Conservation (phyloP, 2,113 vertebrate genomes). For the Centrocercus urophasianus region DNA sequence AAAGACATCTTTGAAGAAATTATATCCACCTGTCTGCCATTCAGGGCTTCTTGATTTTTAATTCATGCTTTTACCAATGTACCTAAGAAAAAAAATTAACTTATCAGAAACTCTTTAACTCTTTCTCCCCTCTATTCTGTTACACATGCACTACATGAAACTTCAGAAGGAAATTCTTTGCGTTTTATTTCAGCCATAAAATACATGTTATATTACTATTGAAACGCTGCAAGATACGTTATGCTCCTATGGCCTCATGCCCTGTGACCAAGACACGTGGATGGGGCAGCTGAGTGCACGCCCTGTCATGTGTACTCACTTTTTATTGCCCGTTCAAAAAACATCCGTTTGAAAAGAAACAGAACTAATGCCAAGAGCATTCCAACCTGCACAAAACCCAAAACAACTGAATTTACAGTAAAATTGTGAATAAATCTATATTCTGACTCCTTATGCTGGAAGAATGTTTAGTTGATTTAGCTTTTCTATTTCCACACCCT, state of each 20-base stretch:
- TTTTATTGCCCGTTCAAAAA: constrained; percentile 40
- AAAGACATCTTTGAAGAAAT: neutral
- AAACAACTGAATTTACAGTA: neutral
- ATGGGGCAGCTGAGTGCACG: constrained; percentile 51
- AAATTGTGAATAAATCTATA: neutral
- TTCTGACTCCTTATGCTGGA: rapidly evolving
- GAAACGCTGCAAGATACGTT: constrained; percentile 43
- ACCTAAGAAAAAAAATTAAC: neutral
- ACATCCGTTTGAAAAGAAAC: neutral
- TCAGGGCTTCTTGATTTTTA: neutral
- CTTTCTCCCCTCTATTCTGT: neutral
- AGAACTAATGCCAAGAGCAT: neutral
- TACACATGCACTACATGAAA: neutral
- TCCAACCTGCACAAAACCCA: neutral
- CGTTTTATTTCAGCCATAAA: constrained; percentile 48
- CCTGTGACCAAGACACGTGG: constrained; percentile 47
- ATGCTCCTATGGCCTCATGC: constrained; percentile 35
- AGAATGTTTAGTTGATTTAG: neutral
- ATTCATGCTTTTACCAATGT: neutral
- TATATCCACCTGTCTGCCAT: neutral
- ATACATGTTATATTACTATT: neutral
- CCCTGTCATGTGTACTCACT: constrained; percentile 46
- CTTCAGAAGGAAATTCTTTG: constrained; percentile 18
- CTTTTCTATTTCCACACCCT: neutral
- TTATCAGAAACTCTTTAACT: neutral